Percentiles rank a stretch among this genome's conserved stretches.
Conservation (phyloP, 2,797 vertebrate genomes). For the Hydrocynus forskahlii region DNA sequence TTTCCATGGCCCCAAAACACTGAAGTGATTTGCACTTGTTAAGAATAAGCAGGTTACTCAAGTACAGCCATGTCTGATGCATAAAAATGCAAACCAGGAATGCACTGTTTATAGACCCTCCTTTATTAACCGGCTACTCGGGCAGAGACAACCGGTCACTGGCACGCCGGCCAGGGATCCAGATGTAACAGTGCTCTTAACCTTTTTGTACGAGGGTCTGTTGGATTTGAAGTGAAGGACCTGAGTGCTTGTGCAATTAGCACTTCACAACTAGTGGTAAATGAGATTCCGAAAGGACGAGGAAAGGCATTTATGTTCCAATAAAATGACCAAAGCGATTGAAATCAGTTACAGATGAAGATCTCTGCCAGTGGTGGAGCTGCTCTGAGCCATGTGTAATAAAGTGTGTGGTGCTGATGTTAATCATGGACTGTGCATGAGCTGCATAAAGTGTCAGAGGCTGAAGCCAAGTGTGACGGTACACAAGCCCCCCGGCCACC, state of each 20-base stretch:
- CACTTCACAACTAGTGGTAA: slow-evolving; percentile 28
- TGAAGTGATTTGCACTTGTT: neutral
- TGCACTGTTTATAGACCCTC: neutral
- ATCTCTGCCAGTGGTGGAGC: neutral
- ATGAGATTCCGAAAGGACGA: slow-evolving; percentile 20
- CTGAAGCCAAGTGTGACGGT: slow-evolving; percentile 10
- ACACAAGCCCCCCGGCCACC: neutral
- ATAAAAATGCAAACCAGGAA: neutral
- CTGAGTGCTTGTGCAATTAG: slow-evolving; percentile 30
- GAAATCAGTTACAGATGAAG: neutral
- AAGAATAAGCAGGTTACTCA: neutral
- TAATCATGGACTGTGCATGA: neutral
- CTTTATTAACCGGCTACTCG: neutral
- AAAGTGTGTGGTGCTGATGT: neutral
- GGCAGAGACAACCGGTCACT: neutral
- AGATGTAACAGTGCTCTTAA: slow-evolving; percentile 17
- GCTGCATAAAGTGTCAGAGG: neutral
- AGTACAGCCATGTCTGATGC: neutral
- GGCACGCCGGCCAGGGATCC: neutral
- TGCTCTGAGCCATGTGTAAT: neutral
- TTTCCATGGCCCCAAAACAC: neutral
- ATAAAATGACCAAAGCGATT: neutral
- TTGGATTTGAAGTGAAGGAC: slow-evolving; percentile 2
- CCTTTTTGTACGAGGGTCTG: neutral
- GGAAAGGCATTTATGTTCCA: neutral